phyloP scores from a whole-genome alignment of 1,140 invertebrate species.

The Coenobita brevimanus region DNA sequence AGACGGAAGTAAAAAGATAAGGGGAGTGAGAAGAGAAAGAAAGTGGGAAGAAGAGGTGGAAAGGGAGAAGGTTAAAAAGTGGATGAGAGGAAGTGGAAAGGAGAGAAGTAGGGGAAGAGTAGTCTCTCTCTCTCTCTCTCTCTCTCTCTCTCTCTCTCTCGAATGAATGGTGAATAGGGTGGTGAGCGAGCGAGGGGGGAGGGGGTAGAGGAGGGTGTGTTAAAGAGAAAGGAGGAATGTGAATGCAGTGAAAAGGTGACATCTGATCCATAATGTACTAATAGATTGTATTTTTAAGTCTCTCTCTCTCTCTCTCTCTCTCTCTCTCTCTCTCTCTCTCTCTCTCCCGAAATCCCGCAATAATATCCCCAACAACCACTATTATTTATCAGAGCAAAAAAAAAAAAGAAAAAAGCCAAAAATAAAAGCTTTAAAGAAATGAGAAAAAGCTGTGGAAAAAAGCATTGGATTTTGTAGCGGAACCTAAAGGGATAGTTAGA shows the following conservation, averaged over 20 bases:
- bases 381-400: too few relatives aligned
- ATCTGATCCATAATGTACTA: background rate
- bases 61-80: background rate
- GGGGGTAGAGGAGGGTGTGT: background rate
- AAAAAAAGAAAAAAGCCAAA: too few relatives aligned
- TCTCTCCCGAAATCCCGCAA: conserved; percentile 8
- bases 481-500: too few relatives aligned
- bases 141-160: too few relatives aligned
- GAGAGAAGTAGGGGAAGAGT: too few relatives aligned
- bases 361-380: too few relatives aligned
- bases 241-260: background rate
- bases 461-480: too few relatives aligned
- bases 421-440: too few relatives aligned
- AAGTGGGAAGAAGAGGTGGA: conserved; percentile 11
- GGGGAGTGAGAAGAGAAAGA: background rate
- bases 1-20: background rate
- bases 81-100: background rate
- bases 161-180: background rate
- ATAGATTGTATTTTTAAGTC: background rate
- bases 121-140: too few relatives aligned
- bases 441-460: too few relatives aligned
- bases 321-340: conserved; percentile 43
- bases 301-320: conserved; percentile 29
- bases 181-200: background rate
- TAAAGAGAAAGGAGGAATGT: background rate